Conservation (phyloP, 2,797 vertebrate genomes). For the Neosilurus hyrtlii region DNA sequence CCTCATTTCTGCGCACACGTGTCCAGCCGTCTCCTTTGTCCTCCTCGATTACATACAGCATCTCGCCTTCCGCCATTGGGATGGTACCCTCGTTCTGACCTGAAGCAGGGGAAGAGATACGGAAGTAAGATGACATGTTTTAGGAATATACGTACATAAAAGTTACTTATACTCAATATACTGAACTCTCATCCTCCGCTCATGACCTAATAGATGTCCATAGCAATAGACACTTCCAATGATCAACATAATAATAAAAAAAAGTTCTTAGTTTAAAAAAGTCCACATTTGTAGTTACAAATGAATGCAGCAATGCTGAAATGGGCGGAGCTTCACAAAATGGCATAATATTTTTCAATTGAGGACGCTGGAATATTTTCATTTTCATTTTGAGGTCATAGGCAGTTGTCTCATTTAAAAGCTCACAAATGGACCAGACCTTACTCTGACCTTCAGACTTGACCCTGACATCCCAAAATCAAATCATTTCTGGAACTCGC, state of each 20-base stretch:
- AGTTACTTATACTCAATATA: neutral
- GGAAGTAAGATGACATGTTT: neutral
- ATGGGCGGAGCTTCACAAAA: neutral
- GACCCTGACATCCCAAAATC: no score
- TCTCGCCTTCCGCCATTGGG: slow-evolving; percentile 92
- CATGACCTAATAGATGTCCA: neutral
- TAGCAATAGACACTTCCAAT: neutral
- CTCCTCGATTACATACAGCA: slow-evolving; percentile 95
- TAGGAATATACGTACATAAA: neutral
- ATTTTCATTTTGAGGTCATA: no score
- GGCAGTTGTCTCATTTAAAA: no score
- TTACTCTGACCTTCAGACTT: no score
- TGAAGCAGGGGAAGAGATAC: slow-evolving; percentile 53
- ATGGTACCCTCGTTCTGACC: slow-evolving; percentile 97
- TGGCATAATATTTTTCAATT: neutral
- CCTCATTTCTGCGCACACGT: slow-evolving; percentile 88
- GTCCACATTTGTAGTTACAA: neutral
- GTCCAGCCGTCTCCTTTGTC: slow-evolving; percentile 99
- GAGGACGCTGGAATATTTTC: neutral
- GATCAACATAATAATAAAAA: no score
- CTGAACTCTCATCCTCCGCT: neutral
- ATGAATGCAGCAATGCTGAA: neutral
- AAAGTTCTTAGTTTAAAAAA: neutral
- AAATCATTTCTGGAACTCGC: no score
- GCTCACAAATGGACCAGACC: no score